Conservation (phyloP, 2,888 invertebrate species). For the Eustalomyia histrio region DNA sequence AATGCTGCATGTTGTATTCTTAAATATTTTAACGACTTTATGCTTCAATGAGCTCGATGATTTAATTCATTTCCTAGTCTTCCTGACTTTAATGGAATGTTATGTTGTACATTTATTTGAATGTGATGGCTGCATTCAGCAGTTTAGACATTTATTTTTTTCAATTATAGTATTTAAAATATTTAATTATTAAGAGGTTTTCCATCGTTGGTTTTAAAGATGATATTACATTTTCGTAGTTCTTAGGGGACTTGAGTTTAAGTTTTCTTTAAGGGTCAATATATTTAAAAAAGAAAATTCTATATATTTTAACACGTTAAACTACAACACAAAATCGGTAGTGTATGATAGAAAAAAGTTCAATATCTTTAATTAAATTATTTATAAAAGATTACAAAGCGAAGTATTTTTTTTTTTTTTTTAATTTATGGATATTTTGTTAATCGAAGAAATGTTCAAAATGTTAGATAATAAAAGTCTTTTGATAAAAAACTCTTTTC, state of each 20-base stretch:
- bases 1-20: neutral
- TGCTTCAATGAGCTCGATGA: neutral
- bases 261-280: no score
- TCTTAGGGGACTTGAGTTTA: no score
- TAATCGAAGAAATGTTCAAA: constrained; percentile 21
- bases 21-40: no score
- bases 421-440: neutral
- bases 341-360: neutral
- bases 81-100: neutral
- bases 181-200: no score
- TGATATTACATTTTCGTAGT: no score
- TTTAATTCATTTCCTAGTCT: neutral
- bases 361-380: neutral
- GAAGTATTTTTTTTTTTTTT: neutral
- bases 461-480: neutral
- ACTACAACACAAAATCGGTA: neutral
- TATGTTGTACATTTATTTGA: neutral
- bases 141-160: no score
- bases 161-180: no score
- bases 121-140: no score
- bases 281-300: no score
- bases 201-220: no score
- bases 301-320: no score
- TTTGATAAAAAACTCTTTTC: neutral
- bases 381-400: neutral